Evolutionary conservation across 1,140 invertebrate genomes (phyloP).

Genomic region (Oreohelix idahoensis): DNA sequence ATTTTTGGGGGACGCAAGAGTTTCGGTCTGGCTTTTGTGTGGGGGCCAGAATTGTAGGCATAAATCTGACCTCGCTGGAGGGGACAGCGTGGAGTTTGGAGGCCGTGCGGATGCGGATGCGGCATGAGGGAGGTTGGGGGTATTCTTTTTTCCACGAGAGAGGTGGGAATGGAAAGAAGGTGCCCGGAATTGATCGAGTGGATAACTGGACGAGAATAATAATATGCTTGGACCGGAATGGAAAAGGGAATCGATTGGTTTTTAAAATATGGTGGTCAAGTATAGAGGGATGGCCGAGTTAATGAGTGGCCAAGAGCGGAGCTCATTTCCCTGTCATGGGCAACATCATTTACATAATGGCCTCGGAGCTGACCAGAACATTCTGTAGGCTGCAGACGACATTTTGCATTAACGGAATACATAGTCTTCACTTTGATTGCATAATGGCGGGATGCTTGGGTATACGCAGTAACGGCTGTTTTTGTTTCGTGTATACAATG

Average conservation of each 20-base stretch:
- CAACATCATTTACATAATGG: conserved; percentile 31
- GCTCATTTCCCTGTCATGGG: conserved; percentile 27
- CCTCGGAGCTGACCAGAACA: background rate
- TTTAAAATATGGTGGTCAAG: conserved; percentile 37
- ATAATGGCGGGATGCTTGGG: no score
- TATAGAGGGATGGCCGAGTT: conserved; percentile 13
- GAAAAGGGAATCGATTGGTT: conserved; percentile 37
- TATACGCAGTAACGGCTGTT: no score
- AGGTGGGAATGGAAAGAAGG: background rate
- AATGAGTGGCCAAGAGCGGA: conserved; percentile 24
- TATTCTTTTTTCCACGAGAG: background rate
- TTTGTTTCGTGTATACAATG: no score
- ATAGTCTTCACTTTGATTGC: background rate
- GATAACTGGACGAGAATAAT: conserved; percentile 30
- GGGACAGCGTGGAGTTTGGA: background rate
- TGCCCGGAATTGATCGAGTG: conserved; percentile 14
- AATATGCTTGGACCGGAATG: conserved; percentile 36
- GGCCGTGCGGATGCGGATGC: background rate
- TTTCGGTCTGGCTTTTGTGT: background rate
- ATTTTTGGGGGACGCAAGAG: background rate
- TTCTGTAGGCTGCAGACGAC: background rate
- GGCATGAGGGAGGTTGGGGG: background rate
- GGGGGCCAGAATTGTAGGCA: background rate
- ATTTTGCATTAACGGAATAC: background rate
- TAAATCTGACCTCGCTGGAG: background rate